Evolutionary conservation across 2,888 invertebrate species (phyloP).

Genomic region (Pseudococcus longispinus): DNA sequence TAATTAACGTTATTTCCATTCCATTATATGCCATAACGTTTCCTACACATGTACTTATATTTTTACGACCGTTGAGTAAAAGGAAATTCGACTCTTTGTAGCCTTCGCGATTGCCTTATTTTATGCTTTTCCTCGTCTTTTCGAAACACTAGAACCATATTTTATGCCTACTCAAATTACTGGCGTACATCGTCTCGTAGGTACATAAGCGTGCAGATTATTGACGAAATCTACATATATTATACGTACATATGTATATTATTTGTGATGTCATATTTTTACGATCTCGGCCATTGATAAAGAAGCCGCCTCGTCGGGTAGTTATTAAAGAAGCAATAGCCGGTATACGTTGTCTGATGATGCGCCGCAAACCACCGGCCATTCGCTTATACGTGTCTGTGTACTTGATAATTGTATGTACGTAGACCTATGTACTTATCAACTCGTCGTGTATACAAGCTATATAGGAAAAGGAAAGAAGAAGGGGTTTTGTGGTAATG

Average conservation of each 20-base stretch:
- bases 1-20: too few relatives aligned
- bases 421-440: background rate
- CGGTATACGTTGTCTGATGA: background rate
- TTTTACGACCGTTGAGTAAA: background rate
- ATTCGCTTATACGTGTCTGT: background rate
- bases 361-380: background rate
- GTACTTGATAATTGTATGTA: background rate
- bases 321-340: background rate
- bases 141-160: background rate
- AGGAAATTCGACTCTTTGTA: background rate
- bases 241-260: background rate
- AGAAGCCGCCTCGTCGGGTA: background rate
- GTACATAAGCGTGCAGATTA: background rate
- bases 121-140: background rate
- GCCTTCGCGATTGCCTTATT: background rate
- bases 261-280: background rate
- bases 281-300: background rate
- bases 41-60: too few relatives aligned
- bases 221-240: slow-evolving; percentile 12
- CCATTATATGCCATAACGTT: too few relatives aligned
- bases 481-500: background rate
- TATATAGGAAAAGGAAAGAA: background rate
- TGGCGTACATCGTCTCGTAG: background rate
- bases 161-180: background rate
- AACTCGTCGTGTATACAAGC: background rate